phyloP scores from a whole-genome alignment of 2,797 vertebrate genomes.

The Clarias laeviceps region DNA sequence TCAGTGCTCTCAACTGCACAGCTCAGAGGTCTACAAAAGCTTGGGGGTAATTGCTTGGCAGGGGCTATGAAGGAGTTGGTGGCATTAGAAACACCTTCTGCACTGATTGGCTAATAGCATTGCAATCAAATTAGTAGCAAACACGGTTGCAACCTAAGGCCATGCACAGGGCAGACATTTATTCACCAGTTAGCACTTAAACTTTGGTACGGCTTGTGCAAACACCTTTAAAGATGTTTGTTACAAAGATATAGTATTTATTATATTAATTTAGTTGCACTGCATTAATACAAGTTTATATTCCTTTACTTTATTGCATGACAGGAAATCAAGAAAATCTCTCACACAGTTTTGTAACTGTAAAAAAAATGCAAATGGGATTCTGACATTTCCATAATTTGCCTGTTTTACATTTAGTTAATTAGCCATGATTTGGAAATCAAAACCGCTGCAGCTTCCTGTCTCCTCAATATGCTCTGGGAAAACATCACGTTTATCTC shows the following conservation, averaged over 20 bases:
- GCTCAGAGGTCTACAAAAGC: slow-evolving; percentile 52
- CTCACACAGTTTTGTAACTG: neutral
- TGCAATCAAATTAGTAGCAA: slow-evolving; percentile 61
- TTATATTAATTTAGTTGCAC: neutral
- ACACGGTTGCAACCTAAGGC: slow-evolving; percentile 51
- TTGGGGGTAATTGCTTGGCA: slow-evolving; percentile 51
- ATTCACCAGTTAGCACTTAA: slow-evolving; percentile 18
- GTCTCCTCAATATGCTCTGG: neutral
- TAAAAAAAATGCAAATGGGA: neutral
- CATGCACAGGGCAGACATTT: slow-evolving; percentile 40
- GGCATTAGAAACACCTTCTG: slow-evolving; percentile 59
- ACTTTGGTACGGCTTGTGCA: neutral
- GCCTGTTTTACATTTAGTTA: neutral
- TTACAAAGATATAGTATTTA: neutral
- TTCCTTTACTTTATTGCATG: neutral
- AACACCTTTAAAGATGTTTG: slow-evolving; percentile 1
- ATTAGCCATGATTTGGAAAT: neutral
- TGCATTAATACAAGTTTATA: neutral
- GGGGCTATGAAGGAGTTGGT: slow-evolving; percentile 33
- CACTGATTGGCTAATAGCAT: slow-evolving; percentile 59
- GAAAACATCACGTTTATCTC: neutral
- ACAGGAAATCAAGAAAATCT: neutral
- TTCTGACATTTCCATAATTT: neutral
- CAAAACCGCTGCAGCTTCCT: neutral
- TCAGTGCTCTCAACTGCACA: slow-evolving; percentile 14